Evolutionary conservation across 2,888 invertebrate species (phyloP).

Genomic region (Pachydiplax longipennis): DNA sequence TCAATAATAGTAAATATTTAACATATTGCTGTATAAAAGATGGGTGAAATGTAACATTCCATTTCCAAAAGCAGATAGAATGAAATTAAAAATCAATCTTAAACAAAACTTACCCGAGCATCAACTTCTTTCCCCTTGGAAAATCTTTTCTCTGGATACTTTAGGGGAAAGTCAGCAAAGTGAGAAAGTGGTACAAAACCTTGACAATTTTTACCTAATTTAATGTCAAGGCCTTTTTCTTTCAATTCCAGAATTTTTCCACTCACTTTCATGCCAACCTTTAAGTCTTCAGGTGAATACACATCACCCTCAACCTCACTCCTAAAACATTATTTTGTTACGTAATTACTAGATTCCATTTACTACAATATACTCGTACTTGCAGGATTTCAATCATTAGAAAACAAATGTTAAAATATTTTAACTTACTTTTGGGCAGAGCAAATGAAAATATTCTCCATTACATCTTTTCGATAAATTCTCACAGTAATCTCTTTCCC

Average conservation of each 20-base stretch:
- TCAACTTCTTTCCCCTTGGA: constrained; percentile 65
- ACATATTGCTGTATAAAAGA: no score
- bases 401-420: background rate
- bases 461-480: constrained; percentile 70
- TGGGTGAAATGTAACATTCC: no score
- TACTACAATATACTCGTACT: background rate
- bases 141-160: constrained; percentile 63
- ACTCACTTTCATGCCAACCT: constrained; percentile 65
- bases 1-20: no score
- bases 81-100: no score
- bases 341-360: background rate
- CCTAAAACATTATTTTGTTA: background rate
- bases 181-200: constrained; percentile 69
- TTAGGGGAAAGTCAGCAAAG: constrained; percentile 63
- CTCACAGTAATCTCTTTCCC: constrained; percentile 63
- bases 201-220: constrained; percentile 61
- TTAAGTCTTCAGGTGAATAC: constrained; percentile 64
- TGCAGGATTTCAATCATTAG: background rate
- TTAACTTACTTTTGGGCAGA: constrained; percentile 64
- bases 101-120: constrained; percentile 59
- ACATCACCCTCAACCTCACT: constrained; percentile 54
- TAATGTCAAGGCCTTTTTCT: constrained; percentile 62
- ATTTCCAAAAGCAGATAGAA: no score
- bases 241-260: constrained; percentile 63
- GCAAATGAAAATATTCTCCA: constrained; percentile 73